These are phyloP conservation scores for Limulus polyphemus DNA, from an alignment of 2,888 invertebrate species.

Conservation along the genomic window DNA sequence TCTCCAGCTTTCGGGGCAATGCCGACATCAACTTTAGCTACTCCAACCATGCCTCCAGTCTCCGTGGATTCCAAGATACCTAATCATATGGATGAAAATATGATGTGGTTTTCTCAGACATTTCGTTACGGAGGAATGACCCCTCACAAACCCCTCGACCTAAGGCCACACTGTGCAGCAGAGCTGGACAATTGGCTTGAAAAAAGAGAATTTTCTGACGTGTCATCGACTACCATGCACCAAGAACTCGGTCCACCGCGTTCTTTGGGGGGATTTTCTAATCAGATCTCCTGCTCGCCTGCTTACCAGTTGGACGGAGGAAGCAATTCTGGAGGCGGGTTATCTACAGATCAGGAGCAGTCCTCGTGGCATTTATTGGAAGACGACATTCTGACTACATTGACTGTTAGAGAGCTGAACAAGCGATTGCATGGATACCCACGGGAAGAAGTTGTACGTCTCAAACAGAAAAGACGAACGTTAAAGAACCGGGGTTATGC, in stretches of 20 bases:
- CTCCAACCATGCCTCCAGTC: slow-evolving; percentile 13
- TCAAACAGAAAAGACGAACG: slow-evolving; percentile 88
- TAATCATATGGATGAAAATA: slow-evolving; percentile 18
- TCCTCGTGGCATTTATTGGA: slow-evolving; percentile 29
- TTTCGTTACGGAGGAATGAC: slow-evolving; percentile 7
- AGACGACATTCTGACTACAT: slow-evolving; percentile 72
- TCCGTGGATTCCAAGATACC: slow-evolving; percentile 11
- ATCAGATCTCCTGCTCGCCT: too few relatives aligned
- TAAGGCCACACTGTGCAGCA: slow-evolving; percentile 55
- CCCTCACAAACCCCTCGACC: slow-evolving; percentile 54
- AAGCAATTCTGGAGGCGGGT: background rate
- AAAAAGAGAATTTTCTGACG: slow-evolving; percentile 18
- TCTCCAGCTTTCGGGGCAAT: slow-evolving; percentile 14
- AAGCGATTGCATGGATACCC: slow-evolving; percentile 84
- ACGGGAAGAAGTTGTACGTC: slow-evolving; percentile 71
- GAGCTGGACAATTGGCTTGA: slow-evolving; percentile 23
- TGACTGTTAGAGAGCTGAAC: slow-evolving; percentile 85
- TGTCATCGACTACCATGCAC: slow-evolving; percentile 3
- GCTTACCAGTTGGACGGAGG: slow-evolving; percentile 1
- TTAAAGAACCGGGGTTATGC: slow-evolving; percentile 92
- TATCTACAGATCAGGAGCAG: background rate
- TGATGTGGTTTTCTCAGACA: slow-evolving; percentile 15
- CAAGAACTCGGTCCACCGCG: slow-evolving; percentile 1
- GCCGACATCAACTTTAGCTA: slow-evolving; percentile 6
- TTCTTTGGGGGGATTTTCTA: slow-evolving; percentile 2